Evolutionary conservation across 2,113 vertebrate genomes (phyloP).

Genomic region (Podarcis muralis): DNA sequence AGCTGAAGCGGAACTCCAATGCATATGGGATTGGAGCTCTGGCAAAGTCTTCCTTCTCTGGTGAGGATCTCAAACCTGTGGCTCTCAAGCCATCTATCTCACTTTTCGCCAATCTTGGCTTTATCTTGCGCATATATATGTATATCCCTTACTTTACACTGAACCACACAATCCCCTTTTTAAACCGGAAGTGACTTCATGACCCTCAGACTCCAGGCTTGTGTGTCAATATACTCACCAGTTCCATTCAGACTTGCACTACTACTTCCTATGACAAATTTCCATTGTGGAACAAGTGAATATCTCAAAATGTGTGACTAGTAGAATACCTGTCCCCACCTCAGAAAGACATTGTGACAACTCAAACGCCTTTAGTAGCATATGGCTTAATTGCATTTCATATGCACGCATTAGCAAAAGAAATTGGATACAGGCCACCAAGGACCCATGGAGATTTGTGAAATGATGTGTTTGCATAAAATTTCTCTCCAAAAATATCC

Average conservation of each 20-base stretch:
- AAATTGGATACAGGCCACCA: no score
- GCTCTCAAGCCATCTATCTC: not conserved
- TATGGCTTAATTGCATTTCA: no score
- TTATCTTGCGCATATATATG: not conserved
- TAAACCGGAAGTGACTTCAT: not conserved
- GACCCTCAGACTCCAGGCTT: not conserved
- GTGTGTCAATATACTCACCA: not conserved
- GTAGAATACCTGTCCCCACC: no score
- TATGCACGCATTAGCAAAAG: no score
- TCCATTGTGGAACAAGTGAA: not conserved
- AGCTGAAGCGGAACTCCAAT: slow-evolving; percentile 94
- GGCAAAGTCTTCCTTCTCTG: slow-evolving; percentile 99
- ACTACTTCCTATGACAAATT: not conserved
- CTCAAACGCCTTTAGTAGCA: no score
- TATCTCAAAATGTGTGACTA: not conserved
- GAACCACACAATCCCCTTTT: not conserved
- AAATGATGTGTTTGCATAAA: no score
- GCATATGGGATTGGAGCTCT: slow-evolving; percentile 97
- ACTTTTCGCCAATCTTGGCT: not conserved
- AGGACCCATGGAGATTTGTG: no score
- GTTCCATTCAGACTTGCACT: no score
- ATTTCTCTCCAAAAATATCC: no score
- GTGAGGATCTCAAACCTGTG: slow-evolving; percentile 74
- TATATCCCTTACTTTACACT: not conserved
- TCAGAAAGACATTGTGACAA: not conserved